These are phyloP conservation scores for Panthera leo DNA, from an alignment of 2,113 vertebrate species.

Conservation along the genomic window DNA sequence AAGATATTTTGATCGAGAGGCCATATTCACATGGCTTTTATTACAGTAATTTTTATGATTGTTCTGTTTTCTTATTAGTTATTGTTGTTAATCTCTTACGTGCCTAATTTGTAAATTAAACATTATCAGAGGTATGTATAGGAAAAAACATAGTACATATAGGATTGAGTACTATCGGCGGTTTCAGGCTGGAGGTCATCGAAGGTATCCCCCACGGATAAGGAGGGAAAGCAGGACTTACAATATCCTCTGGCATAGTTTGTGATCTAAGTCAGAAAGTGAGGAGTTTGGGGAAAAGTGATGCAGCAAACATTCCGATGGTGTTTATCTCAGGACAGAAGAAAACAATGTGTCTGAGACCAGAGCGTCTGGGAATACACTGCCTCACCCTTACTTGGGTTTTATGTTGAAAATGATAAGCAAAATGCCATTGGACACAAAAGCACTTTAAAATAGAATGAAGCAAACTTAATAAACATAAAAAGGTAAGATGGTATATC, in stretches of 20 bases:
- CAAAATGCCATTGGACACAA: background rate
- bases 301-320: accelerated
- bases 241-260: background rate
- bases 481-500: background rate
- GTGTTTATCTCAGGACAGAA: background rate
- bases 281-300: background rate
- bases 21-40: background rate
- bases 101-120: background rate
- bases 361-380: background rate
- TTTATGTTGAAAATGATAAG: constrained; percentile 14
- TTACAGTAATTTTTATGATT: background rate
- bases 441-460: background rate
- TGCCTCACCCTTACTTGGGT: background rate
- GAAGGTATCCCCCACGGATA: accelerated
- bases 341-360: background rate
- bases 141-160: background rate
- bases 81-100: background rate
- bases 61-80: background rate
- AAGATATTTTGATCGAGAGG: background rate
- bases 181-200: background rate
- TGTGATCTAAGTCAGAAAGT: background rate
- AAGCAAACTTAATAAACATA: background rate
- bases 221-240: too few species aligned
- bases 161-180: background rate
- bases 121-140: background rate